Evolutionary conservation across 2,797 vertebrate species (phyloP).

Genomic region (Anisognathus igniventris): DNA sequence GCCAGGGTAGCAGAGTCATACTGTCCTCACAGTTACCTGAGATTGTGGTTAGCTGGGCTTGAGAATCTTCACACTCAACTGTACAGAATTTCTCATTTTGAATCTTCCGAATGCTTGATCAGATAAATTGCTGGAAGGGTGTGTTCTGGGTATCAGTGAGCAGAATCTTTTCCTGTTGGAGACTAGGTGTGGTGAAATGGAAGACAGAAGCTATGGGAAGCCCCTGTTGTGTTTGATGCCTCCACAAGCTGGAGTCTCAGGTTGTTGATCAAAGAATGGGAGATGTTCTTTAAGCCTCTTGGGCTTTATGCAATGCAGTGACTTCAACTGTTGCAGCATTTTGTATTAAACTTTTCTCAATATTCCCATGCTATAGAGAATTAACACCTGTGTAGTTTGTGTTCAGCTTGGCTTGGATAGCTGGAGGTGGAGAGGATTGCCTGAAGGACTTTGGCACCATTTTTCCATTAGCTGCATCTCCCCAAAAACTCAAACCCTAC

Average conservation of each 20-base stretch:
- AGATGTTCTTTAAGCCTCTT: not conserved
- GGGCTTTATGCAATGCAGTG: not conserved
- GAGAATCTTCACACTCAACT: not conserved
- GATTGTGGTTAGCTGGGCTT: not conserved
- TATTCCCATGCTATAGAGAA: not conserved
- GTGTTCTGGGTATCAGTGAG: not conserved
- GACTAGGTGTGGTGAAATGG: not conserved
- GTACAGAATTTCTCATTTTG: not conserved
- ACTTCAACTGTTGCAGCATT: not conserved
- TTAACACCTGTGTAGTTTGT: not conserved
- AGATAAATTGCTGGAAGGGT: not conserved
- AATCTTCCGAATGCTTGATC: not conserved
- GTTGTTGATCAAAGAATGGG: not conserved
- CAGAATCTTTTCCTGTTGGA: not conserved
- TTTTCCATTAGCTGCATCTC: not conserved
- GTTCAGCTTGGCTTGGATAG: not conserved
- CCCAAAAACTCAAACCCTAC: not conserved
- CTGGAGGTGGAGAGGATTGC: not conserved
- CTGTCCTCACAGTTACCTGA: not conserved
- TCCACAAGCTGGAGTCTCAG: not conserved
- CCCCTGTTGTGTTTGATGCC: not conserved
- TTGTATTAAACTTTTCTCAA: not conserved
- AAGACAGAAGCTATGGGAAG: not conserved
- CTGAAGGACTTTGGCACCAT: not conserved
- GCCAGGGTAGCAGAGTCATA: not conserved